These are phyloP conservation scores for Hemibagrus guttatus DNA, from an alignment of 2,797 vertebrate genomes.

Conservation along the genomic window DNA sequence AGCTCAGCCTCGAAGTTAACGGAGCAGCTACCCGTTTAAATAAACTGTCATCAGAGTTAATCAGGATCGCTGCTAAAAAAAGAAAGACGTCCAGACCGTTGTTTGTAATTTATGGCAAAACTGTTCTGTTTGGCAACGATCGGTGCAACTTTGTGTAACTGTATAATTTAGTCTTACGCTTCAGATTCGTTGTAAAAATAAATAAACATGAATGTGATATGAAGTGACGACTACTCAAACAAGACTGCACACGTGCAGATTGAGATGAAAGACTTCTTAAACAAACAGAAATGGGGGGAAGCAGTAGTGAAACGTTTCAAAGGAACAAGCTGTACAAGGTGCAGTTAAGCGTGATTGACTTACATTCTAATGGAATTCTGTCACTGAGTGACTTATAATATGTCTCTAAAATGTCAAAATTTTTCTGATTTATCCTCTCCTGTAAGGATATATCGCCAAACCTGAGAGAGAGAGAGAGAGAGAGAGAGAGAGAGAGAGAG, in stretches of 20 bases:
- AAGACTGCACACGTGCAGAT: neutral
- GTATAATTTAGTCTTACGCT: neutral
- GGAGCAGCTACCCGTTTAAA: neutral
- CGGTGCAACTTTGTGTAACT: neutral
- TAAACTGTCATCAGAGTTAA: neutral
- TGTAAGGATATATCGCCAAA: constrained; percentile 97
- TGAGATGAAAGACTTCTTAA: neutral
- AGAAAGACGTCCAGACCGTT: neutral
- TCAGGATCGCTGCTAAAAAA: neutral
- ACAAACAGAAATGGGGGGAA: neutral
- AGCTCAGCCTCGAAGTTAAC: neutral
- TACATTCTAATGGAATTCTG: constrained; percentile 90
- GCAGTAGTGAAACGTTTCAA: neutral
- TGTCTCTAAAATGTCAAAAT: constrained; percentile 89
- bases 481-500: neutral
- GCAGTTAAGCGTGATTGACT: constrained; percentile 67
- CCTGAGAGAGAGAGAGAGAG: constrained; percentile 68
- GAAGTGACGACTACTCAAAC: neutral
- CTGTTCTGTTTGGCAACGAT: too few species aligned
- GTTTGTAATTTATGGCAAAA: too few species aligned
- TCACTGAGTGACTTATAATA: constrained; percentile 92
- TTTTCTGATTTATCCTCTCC: constrained; percentile 97
- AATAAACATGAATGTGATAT: neutral
- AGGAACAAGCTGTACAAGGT: neutral
- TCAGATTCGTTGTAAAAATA: neutral